A percentile compares a stretch with the other conserved stretches of the same genome.
Evolutionary conservation across 1,140 invertebrate species (phyloP).

Genomic region (Drosophila sturtevanti): DNA sequence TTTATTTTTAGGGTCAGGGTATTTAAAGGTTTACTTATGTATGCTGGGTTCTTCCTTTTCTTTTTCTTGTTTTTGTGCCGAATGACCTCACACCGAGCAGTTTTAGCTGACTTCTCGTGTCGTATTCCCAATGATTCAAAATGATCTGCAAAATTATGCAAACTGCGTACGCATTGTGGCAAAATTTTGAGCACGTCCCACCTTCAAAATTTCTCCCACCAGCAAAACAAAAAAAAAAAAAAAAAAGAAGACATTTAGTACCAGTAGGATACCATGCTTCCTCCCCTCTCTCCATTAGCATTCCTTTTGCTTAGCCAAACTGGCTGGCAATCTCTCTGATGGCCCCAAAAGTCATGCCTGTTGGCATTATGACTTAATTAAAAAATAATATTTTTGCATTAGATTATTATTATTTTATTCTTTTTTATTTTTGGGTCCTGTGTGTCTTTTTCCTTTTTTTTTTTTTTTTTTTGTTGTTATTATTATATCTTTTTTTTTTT

Average conservation of each 20-base stretch:
- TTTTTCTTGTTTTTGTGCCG: not conserved
- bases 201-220: not conserved
- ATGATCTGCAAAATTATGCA: constrained; percentile 69
- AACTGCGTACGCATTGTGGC: constrained; percentile 54
- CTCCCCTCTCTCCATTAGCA: constrained; percentile 17
- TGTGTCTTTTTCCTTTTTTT: not conserved
- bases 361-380: constrained; percentile 67
- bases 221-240: too few species aligned
- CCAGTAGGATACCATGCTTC: constrained; percentile 44
- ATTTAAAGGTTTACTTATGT: too few species aligned
- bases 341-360: not conserved
- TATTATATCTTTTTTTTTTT: constrained; percentile 11
- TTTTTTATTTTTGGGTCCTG: not conserved
- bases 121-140: constrained; percentile 41
- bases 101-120: too few species aligned
- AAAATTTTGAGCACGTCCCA: constrained; percentile 48
- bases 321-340: not conserved
- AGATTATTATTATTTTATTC: constrained; percentile 45
- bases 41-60: too few species aligned
- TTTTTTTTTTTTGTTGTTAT: too few species aligned
- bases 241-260: constrained; percentile 35
- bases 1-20: not conserved
- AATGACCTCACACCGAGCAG: too few species aligned
- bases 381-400: constrained; percentile 63
- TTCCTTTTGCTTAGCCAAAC: not conserved